Evolutionary conservation across 2,113 vertebrate species (phyloP).

Genomic region (Gobiocypris rarus): DNA sequence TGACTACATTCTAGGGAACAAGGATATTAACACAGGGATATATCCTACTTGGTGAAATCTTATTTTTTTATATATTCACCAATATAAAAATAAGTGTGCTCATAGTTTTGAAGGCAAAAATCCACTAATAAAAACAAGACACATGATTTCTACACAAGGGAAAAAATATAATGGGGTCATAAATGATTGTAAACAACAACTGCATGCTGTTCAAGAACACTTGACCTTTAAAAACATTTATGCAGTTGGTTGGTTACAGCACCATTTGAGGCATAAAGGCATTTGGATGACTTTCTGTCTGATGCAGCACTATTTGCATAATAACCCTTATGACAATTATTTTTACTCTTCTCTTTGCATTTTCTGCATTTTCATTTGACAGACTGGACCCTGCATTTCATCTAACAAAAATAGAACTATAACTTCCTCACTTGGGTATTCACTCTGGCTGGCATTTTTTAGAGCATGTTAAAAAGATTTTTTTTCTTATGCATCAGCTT

Average conservation of each 20-base stretch:
- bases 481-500: background rate
- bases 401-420: slow-evolving; percentile 10
- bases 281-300: background rate
- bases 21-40: too few species aligned
- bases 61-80: too few species aligned
- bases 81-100: background rate
- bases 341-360: background rate
- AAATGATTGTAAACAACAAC: slow-evolving; percentile 49
- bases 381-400: background rate
- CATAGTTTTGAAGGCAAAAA: background rate
- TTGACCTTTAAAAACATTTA: slow-evolving; percentile 48
- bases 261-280: background rate
- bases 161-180: background rate
- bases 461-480: background rate
- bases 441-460: slow-evolving; percentile 1
- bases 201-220: slow-evolving; percentile 39
- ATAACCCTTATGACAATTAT: background rate
- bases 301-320: background rate
- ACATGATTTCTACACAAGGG: background rate
- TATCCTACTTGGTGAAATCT: background rate
- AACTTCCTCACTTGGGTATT: slow-evolving; percentile 13
- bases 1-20: too few species aligned
- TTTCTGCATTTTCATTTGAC: background rate
- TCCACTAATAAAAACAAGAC: background rate
- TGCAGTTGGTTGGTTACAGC: slow-evolving; percentile 20